Evolutionary conservation across 1,140 invertebrate genomes (phyloP), one percentile per base, ranked within the genome.

Genomic region (Dufourea novaeangliae): DNA sequence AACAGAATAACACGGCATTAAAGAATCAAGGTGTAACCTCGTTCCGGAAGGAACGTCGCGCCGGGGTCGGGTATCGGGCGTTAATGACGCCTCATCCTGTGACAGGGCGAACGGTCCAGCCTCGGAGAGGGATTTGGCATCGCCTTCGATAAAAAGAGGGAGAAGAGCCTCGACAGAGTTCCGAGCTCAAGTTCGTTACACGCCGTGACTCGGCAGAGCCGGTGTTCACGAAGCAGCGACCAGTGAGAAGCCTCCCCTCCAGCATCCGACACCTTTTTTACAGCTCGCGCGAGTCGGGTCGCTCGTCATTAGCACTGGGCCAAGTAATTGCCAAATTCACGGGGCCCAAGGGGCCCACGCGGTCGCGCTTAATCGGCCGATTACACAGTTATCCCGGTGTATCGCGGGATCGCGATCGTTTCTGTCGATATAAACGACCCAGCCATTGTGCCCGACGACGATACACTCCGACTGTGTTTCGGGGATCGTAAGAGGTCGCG

Each of bases 141-240:
- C 78, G 68, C 46, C 77, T 34, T 85, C 77, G 85, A 87, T 85
- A 79, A 81, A 82, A n/a, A n/a, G n/a, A 75, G 73, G 39, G 54
- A 22, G 78, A 79, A 69, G 73, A 64, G 50, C 25, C 25, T 52
- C 32, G 57, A 29, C 12, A 37, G 39, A 61, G 76, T n/a, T n/a
- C 61, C 69, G 70, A 32, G 57, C 64, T 72, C 78, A 85, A 89
- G 91, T 90, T 92, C 90, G 91, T 92, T 92, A 92, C 87, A 80
- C 82, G 87, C 78, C 83, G 87, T 92, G 91, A 92, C 91, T 92
- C 82, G 84, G 87, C 91, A 91, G 63, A 88, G 73, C 66, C 84
- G 84, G 39, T 71, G 78, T 81, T 84, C 85, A 82, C 77, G 57
- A 69, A 75, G 78, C 80, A 84, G 82, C 80, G 34, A 37, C 34